Conservation (phyloP, 2,113 vertebrate genomes). For the Indri indri region DNA sequence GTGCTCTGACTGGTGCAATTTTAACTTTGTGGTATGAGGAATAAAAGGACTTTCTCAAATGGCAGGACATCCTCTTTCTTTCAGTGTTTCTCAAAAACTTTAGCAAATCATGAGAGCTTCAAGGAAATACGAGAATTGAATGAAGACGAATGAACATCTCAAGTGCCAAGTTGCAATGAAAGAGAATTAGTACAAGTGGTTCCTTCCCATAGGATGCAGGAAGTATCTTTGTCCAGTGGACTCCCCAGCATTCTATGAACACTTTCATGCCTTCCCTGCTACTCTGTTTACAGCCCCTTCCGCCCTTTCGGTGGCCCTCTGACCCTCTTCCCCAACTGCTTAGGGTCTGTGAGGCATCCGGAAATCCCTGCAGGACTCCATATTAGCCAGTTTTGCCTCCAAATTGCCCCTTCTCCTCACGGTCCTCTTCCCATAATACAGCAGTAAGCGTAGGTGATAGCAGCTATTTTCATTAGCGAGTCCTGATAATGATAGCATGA, state of each 20-base stretch:
- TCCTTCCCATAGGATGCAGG: neutral
- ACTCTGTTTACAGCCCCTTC: neutral
- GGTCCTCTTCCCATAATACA: neutral
- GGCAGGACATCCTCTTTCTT: neutral
- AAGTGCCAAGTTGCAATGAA: neutral
- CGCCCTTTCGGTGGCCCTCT: neutral
- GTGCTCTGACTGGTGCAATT: neutral
- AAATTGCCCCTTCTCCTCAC: neutral
- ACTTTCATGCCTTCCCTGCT: neutral
- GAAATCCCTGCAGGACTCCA: neutral
- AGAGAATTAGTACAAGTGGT: neutral
- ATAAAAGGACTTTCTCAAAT: neutral
- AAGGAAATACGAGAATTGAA: neutral
- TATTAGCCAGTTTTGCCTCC: neutral
- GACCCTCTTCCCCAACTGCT: neutral
- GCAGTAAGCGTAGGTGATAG: neutral
- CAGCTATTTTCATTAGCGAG: neutral
- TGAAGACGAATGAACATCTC: neutral
- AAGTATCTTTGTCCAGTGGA: neutral
- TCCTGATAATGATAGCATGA: neutral
- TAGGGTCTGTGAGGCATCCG: neutral
- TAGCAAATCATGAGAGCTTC: neutral
- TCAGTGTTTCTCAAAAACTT: neutral
- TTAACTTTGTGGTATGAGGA: neutral
- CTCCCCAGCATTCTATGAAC: neutral